A percentile compares a stretch with the other conserved stretches of the same genome.
These are phyloP conservation scores for Nesogale talazaci DNA, from an alignment of 2,113 vertebrate species.

Conservation along the genomic window DNA sequence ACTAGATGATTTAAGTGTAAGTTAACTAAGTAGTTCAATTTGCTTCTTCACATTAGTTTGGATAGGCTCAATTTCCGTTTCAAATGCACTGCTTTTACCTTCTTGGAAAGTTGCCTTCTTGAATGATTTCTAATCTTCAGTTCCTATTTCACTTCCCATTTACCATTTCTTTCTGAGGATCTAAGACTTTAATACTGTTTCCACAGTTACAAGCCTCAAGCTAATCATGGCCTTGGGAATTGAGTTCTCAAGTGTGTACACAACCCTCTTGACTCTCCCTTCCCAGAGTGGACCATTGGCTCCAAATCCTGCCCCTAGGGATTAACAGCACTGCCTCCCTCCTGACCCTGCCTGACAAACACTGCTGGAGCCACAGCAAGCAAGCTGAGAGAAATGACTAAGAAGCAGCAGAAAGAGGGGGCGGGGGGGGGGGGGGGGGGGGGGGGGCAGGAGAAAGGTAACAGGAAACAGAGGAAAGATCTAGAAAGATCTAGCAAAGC, in stretches of 20 bases:
- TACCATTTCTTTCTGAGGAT: constrained; percentile 58
- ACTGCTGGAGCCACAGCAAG: not conserved
- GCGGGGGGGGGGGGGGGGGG: too few species aligned
- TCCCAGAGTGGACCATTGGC: constrained; percentile 59
- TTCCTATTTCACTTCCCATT: constrained; percentile 65
- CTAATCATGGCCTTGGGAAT: constrained; percentile 80
- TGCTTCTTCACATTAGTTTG: constrained; percentile 11
- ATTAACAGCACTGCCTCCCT: constrained; percentile 51
- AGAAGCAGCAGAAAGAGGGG: too few species aligned
- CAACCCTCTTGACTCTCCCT: constrained; percentile 61
- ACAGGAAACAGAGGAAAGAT: too few species aligned
- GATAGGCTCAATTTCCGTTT: constrained; percentile 24
- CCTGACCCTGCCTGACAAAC: constrained; percentile 77
- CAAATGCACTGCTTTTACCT: constrained; percentile 48
- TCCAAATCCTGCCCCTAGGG: constrained; percentile 71
- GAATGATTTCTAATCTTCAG: constrained; percentile 45
- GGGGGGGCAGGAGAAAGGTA: too few species aligned
- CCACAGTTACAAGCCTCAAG: constrained; percentile 78
- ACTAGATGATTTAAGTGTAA: constrained; percentile 17
- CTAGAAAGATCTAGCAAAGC: too few species aligned
- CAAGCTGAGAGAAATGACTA: too few species aligned
- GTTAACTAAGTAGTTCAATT: constrained; percentile 40
- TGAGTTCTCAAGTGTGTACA: constrained; percentile 65
- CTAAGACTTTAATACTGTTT: constrained; percentile 74
- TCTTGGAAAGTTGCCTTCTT: constrained; percentile 56